Evolutionary conservation across 1,140 invertebrate species (phyloP), one percentile per base, ranked within the genome.

Genomic region (Plodia interpunctella): DNA sequence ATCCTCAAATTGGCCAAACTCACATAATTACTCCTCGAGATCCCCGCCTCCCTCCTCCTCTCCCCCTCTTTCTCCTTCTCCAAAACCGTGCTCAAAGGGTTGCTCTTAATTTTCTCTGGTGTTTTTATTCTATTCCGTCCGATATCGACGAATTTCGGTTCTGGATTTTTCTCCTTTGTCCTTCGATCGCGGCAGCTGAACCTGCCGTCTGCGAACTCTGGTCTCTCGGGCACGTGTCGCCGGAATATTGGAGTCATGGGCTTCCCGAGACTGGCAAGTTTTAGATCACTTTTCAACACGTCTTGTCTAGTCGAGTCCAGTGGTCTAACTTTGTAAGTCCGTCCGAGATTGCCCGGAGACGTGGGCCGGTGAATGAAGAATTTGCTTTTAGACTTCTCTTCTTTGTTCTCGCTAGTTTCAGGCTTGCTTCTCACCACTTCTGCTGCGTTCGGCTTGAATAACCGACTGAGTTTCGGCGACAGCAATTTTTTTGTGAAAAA

Each of bases 181-280:
- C 71, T 67, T 3, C 73, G 57, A 18, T 89, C 87, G n/a, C 88
- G 61, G 55, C 77, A 90, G 56, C 89, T 90, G 66, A 81, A 90
- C 35, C 88, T 66, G 0, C 80, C 80, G 52, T 87, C 87, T 0
- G 74, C 76, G 60, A 83, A 84, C 2, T 82, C 79, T 0, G 72
- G 64, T 44, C 70, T 79, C 0, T 87, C 84, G 1, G 72, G 64
- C 0, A 80, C 55, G 49, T 88, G 79, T 15, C 88, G 55, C 20
- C 86, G 65, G 57, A 90, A 84, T 68, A 84, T 82, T 0, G 89
- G 89, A 9, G 89, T 90, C 82, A 90, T 88, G 0, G 87, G 87
- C 59, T 90, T 90, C 0, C 87, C 87, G 62, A 85, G 59, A 56
- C 74, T 83, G 0, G 87, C 81, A 25, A 86, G 55, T 55, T 90